Percentiles rank a stretch among this genome's conserved stretches.
phyloP scores from a whole-genome alignment of 2,113 vertebrate species.

The Ophiodon elongatus region DNA sequence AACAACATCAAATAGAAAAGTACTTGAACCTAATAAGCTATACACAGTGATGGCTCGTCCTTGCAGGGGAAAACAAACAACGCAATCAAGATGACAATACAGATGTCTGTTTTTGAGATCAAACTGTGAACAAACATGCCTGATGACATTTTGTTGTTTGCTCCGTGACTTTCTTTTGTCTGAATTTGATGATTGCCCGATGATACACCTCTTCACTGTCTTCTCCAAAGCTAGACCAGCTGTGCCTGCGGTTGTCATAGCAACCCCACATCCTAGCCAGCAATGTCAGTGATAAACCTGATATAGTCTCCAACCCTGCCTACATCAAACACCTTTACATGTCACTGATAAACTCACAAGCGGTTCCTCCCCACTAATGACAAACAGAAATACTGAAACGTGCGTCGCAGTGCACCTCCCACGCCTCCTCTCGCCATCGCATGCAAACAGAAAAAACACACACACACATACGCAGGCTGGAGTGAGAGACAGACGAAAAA shows the following conservation, averaged over 20 bases:
- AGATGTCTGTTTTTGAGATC: constrained; percentile 45
- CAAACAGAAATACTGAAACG: constrained; percentile 1
- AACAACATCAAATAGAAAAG: constrained; percentile 65
- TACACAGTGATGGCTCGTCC: constrained; percentile 20
- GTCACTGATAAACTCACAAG: constrained; percentile 19
- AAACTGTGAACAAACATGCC: constrained; percentile 51
- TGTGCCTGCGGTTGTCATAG: constrained; percentile 71
- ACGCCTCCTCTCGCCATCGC: background rate
- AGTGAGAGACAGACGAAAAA: background rate
- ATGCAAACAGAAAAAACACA: background rate
- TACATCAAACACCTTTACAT: constrained; percentile 52
- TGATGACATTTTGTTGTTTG: constrained; percentile 48
- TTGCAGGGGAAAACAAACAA: constrained; percentile 46
- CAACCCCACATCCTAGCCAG: constrained; percentile 59
- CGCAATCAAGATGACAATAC: constrained; percentile 49
- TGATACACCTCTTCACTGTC: constrained; percentile 66
- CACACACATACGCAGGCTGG: background rate
- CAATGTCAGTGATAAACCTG: constrained; percentile 10
- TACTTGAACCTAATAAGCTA: constrained; percentile 40
- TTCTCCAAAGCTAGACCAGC: constrained; percentile 52
- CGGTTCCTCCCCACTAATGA: background rate
- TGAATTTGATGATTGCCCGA: constrained; percentile 45
- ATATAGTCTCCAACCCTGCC: constrained; percentile 11
- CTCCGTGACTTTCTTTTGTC: constrained; percentile 23
- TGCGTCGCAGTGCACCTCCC: background rate